A percentile compares a stretch with the other conserved stretches of the same genome.
phyloP scores from a whole-genome alignment of 2,888 invertebrate species.

The Nycteola revayana region DNA sequence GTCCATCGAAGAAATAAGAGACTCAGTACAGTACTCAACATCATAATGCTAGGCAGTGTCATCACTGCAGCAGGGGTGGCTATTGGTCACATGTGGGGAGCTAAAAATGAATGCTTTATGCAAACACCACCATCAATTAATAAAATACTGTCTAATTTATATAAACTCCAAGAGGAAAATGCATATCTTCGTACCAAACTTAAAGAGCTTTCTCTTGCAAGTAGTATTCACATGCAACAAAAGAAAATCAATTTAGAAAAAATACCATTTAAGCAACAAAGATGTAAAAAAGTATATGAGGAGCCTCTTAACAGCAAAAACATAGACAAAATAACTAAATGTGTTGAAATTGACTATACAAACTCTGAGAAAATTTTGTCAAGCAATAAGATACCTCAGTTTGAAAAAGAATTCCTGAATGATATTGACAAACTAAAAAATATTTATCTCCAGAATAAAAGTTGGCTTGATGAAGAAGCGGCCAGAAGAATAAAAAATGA shows the following conservation, averaged over 20 bases:
- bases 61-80: conserved; percentile 76
- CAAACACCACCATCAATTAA: conserved; percentile 65
- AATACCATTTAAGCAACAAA: conserved; percentile 47
- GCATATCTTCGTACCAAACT: conserved; percentile 64
- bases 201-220: conserved; percentile 58
- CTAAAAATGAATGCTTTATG: conserved; percentile 64
- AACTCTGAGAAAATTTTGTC: conserved; percentile 30
- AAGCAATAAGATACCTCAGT: conserved; percentile 35
- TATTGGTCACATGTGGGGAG: conserved; percentile 78
- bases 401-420: conserved; percentile 58
- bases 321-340: conserved; percentile 54
- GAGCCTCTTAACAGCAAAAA: conserved; percentile 60
- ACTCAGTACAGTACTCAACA: conserved; percentile 70
- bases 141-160: conserved; percentile 72
- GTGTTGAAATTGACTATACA: conserved; percentile 49
- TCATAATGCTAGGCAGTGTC: conserved; percentile 73
- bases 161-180: conserved; percentile 77
- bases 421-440: conserved; percentile 59
- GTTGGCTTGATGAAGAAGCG: conserved; percentile 66
- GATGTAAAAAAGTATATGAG: conserved; percentile 71
- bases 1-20: conserved; percentile 74
- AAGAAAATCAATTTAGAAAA: conserved; percentile 43
- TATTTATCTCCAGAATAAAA: conserved; percentile 66
- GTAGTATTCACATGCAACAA: conserved; percentile 46
- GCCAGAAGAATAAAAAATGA: conserved; percentile 51